phyloP scores from a whole-genome alignment of 2,113 vertebrate species.

The Columba livia region DNA sequence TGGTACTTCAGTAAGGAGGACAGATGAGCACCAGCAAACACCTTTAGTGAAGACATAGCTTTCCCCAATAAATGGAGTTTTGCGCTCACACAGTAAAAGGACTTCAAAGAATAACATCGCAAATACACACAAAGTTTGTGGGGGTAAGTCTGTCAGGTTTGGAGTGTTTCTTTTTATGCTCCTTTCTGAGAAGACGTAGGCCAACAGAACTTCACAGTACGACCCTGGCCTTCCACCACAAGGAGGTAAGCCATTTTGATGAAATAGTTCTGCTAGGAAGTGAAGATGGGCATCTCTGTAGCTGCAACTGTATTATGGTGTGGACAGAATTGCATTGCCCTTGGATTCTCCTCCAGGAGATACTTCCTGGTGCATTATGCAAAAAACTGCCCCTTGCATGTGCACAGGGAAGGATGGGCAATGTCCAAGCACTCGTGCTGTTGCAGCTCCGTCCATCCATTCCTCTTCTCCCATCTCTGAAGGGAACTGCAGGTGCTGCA shows the following conservation, averaged over 20 bases:
- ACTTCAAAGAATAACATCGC: neutral
- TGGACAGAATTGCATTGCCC: neutral
- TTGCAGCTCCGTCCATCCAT: neutral
- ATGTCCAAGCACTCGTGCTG: neutral
- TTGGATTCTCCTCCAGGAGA: neutral
- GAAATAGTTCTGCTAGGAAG: neutral
- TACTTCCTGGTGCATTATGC: neutral
- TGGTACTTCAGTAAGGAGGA: neutral
- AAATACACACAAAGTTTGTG: neutral
- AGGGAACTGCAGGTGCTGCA: neutral
- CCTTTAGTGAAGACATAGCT: neutral
- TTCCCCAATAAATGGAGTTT: neutral
- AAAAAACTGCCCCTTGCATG: neutral
- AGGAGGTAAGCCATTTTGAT: neutral
- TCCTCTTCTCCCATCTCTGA: neutral
- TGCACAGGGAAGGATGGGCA: fast-evolving
- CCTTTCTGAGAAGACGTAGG: neutral
- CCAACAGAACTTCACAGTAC: neutral
- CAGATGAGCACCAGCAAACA: fast-evolving
- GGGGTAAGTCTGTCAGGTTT: neutral
- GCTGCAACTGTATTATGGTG: neutral
- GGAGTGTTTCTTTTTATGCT: neutral
- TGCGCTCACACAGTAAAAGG: neutral
- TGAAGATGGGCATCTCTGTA: neutral
- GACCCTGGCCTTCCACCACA: neutral